These are phyloP conservation scores for Idaea dimidiata DNA, from an alignment of 2,888 invertebrate genomes.

Conservation along the genomic window DNA sequence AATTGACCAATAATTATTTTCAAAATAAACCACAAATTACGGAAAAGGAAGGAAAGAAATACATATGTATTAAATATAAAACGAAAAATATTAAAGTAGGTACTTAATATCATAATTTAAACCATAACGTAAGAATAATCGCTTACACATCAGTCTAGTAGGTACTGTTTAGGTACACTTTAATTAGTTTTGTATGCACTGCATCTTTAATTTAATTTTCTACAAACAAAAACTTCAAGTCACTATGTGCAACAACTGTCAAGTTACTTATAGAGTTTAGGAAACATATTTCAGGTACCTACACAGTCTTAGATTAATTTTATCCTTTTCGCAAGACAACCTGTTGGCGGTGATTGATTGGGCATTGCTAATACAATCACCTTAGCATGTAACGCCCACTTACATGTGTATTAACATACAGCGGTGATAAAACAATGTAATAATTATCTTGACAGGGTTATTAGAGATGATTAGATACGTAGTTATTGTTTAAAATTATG, in stretches of 20 bases:
- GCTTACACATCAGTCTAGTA: no score
- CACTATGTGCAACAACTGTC: not conserved
- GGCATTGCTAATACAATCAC: slow-evolving; percentile 18
- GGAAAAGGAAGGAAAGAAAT: no score
- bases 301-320: slow-evolving; percentile 20
- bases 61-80: no score
- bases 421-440: not conserved
- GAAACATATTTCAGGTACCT: slow-evolving; percentile 20
- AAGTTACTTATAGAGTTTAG: slow-evolving; percentile 17
- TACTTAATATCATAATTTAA: no score
- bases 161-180: no score
- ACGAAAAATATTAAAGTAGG: no score
- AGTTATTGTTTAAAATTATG: not conserved
- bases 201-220: not conserved
- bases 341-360: slow-evolving; percentile 32
- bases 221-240: not conserved
- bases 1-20: no score
- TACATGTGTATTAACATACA: not conserved
- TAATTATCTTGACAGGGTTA: not conserved
- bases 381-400: not conserved
- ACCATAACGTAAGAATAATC: no score
- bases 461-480: not conserved
- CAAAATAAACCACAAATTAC: no score
- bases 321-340: slow-evolving; percentile 18
- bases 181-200: not conserved